phyloP scores from a whole-genome alignment of 2,113 vertebrate species.

The Arenaria interpres region DNA sequence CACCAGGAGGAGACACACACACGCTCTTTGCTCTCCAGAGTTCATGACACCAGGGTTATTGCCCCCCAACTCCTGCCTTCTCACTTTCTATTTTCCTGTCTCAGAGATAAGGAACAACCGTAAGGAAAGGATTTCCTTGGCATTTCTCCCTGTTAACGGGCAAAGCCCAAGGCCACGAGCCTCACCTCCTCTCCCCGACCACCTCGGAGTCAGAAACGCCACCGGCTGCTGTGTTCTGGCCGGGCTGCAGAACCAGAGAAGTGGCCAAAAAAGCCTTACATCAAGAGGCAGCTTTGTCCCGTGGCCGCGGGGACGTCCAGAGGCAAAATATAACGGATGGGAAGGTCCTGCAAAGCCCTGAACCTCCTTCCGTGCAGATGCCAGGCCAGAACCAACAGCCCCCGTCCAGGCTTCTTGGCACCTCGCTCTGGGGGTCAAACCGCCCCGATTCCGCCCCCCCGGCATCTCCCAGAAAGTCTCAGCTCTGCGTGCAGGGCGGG shows the following conservation, averaged over 20 bases:
- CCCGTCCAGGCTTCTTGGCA: background rate
- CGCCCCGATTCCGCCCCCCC: accelerated
- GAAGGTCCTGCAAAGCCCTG: background rate
- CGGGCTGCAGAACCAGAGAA: background rate
- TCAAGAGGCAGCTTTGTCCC: background rate
- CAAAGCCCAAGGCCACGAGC: background rate
- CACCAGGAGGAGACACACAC: background rate
- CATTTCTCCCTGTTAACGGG: background rate
- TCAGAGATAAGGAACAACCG: background rate
- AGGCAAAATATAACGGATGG: accelerated
- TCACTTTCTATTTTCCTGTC: too few relatives aligned
- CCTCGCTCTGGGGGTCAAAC: background rate
- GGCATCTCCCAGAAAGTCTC: background rate
- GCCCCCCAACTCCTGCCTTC: background rate
- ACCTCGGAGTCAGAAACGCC: accelerated
- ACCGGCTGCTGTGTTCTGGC: accelerated
- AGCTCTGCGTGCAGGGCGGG: accelerated
- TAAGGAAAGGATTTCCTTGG: background rate
- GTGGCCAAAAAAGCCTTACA: background rate
- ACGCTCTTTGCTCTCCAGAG: background rate
- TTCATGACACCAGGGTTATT: background rate
- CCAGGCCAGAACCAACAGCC: background rate
- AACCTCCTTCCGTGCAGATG: accelerated
- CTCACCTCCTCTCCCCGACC: background rate
- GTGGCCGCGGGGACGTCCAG: background rate